These are phyloP conservation scores for Temnothorax curvispinosus DNA, from an alignment of 1,140 invertebrate genomes.

Conservation along the genomic window DNA sequence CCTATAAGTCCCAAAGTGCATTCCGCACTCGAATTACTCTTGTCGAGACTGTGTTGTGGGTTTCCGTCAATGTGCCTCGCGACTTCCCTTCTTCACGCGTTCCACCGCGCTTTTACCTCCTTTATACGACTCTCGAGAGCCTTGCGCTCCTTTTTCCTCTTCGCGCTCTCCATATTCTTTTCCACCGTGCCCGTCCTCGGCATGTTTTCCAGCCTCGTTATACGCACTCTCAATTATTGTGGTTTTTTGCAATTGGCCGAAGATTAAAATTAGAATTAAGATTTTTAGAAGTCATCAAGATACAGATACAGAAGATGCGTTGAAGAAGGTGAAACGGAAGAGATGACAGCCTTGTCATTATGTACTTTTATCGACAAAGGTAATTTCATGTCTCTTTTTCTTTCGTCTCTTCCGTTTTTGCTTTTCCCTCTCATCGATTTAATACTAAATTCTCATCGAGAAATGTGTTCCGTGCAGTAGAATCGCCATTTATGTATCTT, in stretches of 20 bases:
- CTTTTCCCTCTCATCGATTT: background rate
- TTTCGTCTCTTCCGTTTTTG: background rate
- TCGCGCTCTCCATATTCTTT: conserved; percentile 39
- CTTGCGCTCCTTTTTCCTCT: conserved; percentile 52
- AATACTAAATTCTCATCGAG: background rate
- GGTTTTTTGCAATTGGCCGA: background rate
- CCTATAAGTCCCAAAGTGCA: background rate
- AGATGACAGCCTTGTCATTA: background rate
- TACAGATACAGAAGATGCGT: background rate
- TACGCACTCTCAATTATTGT: conserved; percentile 1
- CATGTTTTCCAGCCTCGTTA: conserved; percentile 23
- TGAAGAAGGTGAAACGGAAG: background rate
- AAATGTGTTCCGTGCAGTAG: background rate
- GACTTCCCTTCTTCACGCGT: background rate
- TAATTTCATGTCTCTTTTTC: background rate
- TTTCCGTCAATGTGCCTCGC: conserved; percentile 1
- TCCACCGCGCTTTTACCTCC: conserved; percentile 18
- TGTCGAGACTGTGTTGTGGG: background rate
- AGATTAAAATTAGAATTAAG: conserved; percentile 48
- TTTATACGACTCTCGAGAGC: conserved; percentile 41
- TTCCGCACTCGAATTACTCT: conserved; percentile 37
- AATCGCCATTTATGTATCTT: background rate
- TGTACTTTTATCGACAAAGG: background rate
- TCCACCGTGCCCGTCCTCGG: background rate
- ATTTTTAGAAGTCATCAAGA: background rate